phyloP scores from a whole-genome alignment of 2,888 invertebrate genomes.

The Encarsia formosa region DNA sequence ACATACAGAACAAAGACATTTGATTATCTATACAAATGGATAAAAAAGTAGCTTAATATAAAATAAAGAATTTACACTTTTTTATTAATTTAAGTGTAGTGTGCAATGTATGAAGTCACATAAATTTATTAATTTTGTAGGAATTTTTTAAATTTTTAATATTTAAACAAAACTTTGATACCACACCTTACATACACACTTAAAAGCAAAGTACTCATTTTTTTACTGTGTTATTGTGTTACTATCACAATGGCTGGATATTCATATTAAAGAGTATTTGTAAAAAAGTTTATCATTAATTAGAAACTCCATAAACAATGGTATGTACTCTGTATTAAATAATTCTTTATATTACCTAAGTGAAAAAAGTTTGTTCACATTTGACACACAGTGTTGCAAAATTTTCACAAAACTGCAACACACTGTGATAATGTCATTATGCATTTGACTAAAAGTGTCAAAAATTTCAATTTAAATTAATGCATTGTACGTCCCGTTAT shows the following conservation, averaged over 20 bases:
- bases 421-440: conserved; percentile 16
- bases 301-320: conserved; percentile 21
- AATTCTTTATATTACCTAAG: conserved; percentile 22
- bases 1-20: conserved; percentile 4
- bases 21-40: conserved; percentile 12
- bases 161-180: no score
- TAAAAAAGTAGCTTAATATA: conserved; percentile 6
- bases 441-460: conserved; percentile 21
- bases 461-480: conserved; percentile 16
- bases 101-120: conserved; percentile 12
- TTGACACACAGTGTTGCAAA: conserved; percentile 10
- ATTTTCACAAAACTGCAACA: conserved; percentile 14
- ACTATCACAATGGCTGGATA: conserved; percentile 23
- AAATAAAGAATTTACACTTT: conserved; percentile 6
- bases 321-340: conserved; percentile 22
- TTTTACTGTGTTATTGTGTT: no score
- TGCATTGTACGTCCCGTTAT: conserved; percentile 18
- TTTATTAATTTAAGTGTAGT: not conserved
- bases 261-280: conserved; percentile 23
- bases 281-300: conserved; percentile 23
- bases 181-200: no score
- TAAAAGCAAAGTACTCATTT: no score
- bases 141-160: no score
- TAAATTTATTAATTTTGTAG: not conserved
- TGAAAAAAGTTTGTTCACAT: conserved; percentile 26